Evolutionary conservation across 2,113 vertebrate species (phyloP).

Genomic region (Anhinga anhinga): DNA sequence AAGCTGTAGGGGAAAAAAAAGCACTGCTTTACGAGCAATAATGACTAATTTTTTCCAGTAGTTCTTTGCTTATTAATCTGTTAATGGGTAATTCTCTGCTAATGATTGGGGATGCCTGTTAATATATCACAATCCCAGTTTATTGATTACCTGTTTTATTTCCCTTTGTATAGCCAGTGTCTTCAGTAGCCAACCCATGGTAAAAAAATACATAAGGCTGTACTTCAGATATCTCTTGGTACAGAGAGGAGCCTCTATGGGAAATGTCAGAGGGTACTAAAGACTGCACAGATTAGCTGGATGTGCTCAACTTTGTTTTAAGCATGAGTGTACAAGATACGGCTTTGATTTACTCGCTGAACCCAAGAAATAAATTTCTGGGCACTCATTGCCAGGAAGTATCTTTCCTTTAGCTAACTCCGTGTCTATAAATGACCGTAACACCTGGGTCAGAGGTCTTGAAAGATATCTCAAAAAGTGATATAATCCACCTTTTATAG

Average conservation of each 20-base stretch:
- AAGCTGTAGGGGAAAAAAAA: neutral
- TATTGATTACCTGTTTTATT: slow-evolving; percentile 30
- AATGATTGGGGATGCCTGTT: neutral
- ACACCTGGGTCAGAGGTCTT: neutral
- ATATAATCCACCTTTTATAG: neutral
- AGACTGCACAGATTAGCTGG: neutral
- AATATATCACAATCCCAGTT: neutral
- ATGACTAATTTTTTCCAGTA: neutral
- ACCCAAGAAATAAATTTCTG: neutral
- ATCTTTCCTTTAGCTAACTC: neutral
- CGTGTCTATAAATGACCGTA: neutral
- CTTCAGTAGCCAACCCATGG: neutral
- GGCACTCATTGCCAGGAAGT: neutral
- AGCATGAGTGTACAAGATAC: neutral
- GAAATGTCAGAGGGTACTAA: neutral
- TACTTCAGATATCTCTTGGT: neutral
- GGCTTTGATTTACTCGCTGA: neutral
- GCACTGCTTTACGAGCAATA: neutral
- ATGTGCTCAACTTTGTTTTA: neutral
- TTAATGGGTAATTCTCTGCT: neutral
- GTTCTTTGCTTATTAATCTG: slow-evolving; percentile 24
- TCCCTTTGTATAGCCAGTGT: neutral
- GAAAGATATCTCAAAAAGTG: neutral
- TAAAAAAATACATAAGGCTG: neutral
- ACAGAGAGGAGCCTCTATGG: neutral